Percentiles rank a stretch among this genome's conserved stretches.
phyloP scores from a whole-genome alignment of 2,888 invertebrate genomes.

The Pristionchus exspectatus region DNA sequence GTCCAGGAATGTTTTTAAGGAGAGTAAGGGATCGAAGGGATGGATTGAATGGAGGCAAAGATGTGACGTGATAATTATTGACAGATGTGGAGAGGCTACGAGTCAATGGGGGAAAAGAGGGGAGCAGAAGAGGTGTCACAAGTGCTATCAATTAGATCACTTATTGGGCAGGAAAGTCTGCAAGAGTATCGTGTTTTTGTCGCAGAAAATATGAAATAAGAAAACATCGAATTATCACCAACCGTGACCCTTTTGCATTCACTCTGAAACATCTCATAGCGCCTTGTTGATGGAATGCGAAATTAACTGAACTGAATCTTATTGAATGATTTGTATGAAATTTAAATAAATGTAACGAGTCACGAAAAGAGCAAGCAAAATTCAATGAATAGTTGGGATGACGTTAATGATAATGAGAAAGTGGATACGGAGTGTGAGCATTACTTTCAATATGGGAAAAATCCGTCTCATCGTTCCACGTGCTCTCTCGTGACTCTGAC shows the following conservation, averaged over 20 bases:
- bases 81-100: conserved; percentile 43
- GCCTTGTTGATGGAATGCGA: too few species aligned
- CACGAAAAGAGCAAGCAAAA: too few species aligned
- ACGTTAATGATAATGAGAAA: too few species aligned
- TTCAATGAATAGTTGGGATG: too few species aligned
- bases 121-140: not conserved
- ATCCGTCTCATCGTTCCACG: too few species aligned
- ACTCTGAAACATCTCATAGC: not conserved
- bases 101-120: conserved; percentile 10
- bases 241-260: not conserved
- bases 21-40: not conserved
- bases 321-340: too few species aligned
- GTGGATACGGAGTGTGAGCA: not conserved
- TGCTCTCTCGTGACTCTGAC: too few species aligned
- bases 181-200: too few species aligned
- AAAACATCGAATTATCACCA: not conserved
- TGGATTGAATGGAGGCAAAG: not conserved
- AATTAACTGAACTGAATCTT: too few species aligned
- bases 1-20: not conserved
- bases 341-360: too few species aligned
- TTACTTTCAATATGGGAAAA: not conserved
- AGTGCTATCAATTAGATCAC: not conserved
- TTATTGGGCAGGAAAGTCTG: too few species aligned
- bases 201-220: too few species aligned
- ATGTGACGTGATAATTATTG: conserved; percentile 48